phyloP scores from a whole-genome alignment of 1,140 invertebrate genomes.

The Saxidomus purpurata region DNA sequence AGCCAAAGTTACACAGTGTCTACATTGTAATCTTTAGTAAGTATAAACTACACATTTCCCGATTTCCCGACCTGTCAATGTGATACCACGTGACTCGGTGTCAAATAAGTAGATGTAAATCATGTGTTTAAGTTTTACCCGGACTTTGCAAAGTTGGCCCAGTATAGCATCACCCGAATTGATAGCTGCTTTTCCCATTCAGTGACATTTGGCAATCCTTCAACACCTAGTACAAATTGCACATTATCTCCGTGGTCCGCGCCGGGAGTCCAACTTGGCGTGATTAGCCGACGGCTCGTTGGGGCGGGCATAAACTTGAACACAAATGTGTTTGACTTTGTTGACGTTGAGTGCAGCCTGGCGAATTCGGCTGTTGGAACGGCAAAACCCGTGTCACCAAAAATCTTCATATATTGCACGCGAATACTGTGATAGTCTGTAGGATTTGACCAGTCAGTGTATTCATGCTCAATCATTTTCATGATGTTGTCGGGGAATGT shows the following conservation, averaged over 20 bases:
- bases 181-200: slow-evolving; percentile 43
- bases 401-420: neutral
- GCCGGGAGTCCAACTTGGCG: slow-evolving; percentile 45
- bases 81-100: too few relatives aligned
- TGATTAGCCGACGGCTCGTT: neutral
- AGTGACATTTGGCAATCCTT: neutral
- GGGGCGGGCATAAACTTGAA: neutral
- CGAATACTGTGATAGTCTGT: neutral
- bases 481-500: neutral
- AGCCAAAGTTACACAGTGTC: too few relatives aligned
- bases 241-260: slow-evolving; percentile 53
- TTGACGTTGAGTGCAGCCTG: neutral
- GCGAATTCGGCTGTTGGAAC: neutral
- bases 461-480: neutral
- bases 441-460: slow-evolving; percentile 39
- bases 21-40: too few relatives aligned
- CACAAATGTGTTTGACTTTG: neutral
- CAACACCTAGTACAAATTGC: slow-evolving; percentile 40
- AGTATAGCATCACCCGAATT: slow-evolving; percentile 48
- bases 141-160: slow-evolving; percentile 70
- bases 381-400: neutral
- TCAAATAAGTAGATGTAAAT: too few relatives aligned
- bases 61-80: too few relatives aligned
- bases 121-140: too few relatives aligned
- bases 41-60: too few relatives aligned